Evolutionary conservation across 2,888 invertebrate species (phyloP), one percentile per base, ranked within the genome.

Genomic region (Xestia rhomboidea): DNA sequence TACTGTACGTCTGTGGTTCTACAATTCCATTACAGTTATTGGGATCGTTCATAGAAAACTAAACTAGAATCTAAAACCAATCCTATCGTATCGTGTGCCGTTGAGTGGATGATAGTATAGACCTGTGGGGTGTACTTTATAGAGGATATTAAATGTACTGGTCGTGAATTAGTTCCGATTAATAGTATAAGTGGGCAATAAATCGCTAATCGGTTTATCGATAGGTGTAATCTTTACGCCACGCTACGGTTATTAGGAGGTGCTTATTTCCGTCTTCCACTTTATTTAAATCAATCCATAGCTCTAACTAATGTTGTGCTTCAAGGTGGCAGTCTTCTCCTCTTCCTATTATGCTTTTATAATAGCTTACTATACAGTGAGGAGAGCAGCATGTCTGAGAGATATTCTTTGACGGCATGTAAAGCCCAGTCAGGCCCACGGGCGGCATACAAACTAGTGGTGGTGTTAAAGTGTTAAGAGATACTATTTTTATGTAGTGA

Each of bases 181-280:
- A 85, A 79, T 76, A 60, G 68, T 49, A 62, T 85, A 81, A 77
- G 73, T 78, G 83, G 81, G 5, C 83, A 73, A 81, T 86, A 80
- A 77, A 76, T 86, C 57, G 51, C 34, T 77, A 76, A 73, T 86
- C 74, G 75, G 38, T 78, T 67, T 82, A 78, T 82, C 78, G 82
- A 78, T 66, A 64, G 64, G 66, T 78, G 63, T 70, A 84, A 85
- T 84, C 85, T 84, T 54, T 67, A 70, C 57, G 79, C 67, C 57
- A 73, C 57, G 46, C 54, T 15, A 44, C 49, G 27, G 27, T 62
- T 71, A 71, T 71, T 77, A 60, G 62, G 3, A 27, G 46, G 64
- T n/a, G 60, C 62, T 68, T 63, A 68, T 71, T 57, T 49, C 69
- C 62, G 54, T 67, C 73, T 89, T 70, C 63, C 49, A 81, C 71